Evolutionary conservation across 2,888 invertebrate species (phyloP).

Genomic region (Oligia latruncula): DNA sequence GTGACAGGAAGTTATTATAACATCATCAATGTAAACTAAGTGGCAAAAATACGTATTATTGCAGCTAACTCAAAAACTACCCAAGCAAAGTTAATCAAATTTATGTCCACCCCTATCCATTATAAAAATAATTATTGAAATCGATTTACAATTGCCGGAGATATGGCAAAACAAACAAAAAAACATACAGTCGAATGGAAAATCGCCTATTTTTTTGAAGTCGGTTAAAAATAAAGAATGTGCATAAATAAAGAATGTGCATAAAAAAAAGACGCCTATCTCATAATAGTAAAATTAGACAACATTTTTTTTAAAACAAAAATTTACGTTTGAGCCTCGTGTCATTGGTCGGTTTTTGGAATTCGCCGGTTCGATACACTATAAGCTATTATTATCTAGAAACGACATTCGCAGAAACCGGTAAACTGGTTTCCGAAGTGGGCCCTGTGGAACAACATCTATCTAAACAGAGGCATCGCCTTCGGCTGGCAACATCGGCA

Average conservation of each 20-base stretch:
- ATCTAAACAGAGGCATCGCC: conserved; percentile 61
- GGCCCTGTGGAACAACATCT: conserved; percentile 60
- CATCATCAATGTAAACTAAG: too few species aligned
- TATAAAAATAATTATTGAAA: too few species aligned
- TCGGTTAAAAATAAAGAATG: background rate
- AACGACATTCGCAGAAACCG: conserved; percentile 73
- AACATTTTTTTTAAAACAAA: conserved; percentile 23
- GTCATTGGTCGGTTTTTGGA: conserved; percentile 65
- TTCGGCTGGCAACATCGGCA: conserved; percentile 37
- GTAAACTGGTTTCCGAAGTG: conserved; percentile 72
- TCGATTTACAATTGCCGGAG: too few species aligned
- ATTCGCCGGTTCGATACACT: conserved; percentile 64
- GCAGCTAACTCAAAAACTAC: too few species aligned
- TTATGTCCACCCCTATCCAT: too few species aligned
- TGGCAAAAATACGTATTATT: too few species aligned
- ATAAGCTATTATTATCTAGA: conserved; percentile 68
- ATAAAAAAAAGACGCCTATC: background rate
- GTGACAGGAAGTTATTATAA: too few species aligned
- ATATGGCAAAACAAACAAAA: too few species aligned
- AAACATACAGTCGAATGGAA: too few species aligned
- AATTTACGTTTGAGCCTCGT: conserved; percentile 14
- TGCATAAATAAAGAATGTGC: background rate
- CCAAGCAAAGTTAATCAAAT: too few species aligned
- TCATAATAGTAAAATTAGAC: conserved; percentile 11
- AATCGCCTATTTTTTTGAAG: too few species aligned